Evolutionary conservation across 2,113 vertebrate genomes (phyloP).

Genomic region (Hypanus sabinus): DNA sequence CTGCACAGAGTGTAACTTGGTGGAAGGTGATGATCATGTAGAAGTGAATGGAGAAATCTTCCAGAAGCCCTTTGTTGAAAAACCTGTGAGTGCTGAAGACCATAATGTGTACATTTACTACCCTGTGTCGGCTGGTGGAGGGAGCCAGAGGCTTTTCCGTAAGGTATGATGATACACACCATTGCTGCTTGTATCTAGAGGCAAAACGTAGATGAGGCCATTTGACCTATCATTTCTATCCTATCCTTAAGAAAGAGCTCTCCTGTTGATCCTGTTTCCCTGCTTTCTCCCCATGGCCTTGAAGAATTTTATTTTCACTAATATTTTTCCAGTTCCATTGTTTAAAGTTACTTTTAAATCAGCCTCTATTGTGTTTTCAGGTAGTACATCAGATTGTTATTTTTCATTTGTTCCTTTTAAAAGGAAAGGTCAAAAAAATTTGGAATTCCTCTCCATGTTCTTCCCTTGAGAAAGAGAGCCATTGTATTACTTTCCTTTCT

Average conservation of each 20-base stretch:
- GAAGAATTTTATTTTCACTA: too few relatives aligned
- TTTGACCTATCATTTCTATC: background rate
- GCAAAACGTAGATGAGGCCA: background rate
- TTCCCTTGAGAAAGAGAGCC: background rate
- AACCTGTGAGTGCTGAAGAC: slow-evolving; percentile 94
- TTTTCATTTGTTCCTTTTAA: background rate
- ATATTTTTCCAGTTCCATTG: too few relatives aligned
- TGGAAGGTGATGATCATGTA: slow-evolving; percentile 94
- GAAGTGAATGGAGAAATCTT: slow-evolving; percentile 93
- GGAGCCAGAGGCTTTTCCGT: slow-evolving; percentile 93
- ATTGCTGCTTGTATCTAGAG: background rate
- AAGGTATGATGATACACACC: slow-evolving; percentile 66
- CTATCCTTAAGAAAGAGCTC: background rate
- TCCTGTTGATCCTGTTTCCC: too few relatives aligned
- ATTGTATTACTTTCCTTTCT: background rate
- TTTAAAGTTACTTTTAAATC: too few relatives aligned
- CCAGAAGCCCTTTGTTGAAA: slow-evolving; percentile 96
- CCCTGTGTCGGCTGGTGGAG: slow-evolving; percentile 88
- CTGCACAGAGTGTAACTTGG: slow-evolving; percentile 78
- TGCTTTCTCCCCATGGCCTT: too few relatives aligned
- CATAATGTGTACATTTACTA: slow-evolving; percentile 99
- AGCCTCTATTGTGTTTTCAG: too few relatives aligned
- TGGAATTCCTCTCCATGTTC: background rate
- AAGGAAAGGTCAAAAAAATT: background rate
- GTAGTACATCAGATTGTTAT: too few relatives aligned